Percentiles rank a stretch among this genome's conserved stretches.
Evolutionary conservation across 2,797 vertebrate species (phyloP).

Genomic region (Sebastes matsubarae): DNA sequence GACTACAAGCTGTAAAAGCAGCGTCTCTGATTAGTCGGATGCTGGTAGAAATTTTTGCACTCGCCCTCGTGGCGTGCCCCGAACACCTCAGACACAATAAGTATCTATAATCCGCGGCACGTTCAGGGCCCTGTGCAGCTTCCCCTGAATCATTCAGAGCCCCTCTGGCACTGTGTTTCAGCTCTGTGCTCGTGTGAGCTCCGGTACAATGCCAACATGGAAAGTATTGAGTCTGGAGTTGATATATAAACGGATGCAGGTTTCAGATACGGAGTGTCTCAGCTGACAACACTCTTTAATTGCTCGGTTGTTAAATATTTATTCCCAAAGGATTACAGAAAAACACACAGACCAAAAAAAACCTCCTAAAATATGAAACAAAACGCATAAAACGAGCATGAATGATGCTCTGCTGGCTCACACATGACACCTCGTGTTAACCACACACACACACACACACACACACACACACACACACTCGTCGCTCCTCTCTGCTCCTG

Average conservation of each 20-base stretch:
- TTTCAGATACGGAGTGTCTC: background rate
- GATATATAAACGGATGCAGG: background rate
- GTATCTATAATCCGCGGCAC: constrained; percentile 6
- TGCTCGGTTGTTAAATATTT: background rate
- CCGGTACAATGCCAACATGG: background rate
- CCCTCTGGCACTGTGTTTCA: constrained; percentile 20
- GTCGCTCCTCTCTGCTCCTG: constrained; percentile 62
- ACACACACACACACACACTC: constrained; percentile 8
- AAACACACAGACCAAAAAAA: background rate
- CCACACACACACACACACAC: constrained; percentile 1
- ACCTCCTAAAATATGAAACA: background rate
- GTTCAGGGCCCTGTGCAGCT: background rate
- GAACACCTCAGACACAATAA: background rate
- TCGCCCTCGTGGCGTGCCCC: background rate
- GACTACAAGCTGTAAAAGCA: background rate
- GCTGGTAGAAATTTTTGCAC: background rate
- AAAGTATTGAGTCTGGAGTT: background rate
- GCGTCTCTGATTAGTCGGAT: background rate
- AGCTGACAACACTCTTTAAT: background rate
- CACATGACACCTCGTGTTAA: constrained; percentile 34
- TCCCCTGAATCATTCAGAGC: constrained; percentile 41
- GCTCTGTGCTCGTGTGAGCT: background rate
- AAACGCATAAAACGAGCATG: background rate
- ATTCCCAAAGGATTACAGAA: background rate
- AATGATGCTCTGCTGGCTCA: constrained; percentile 2